A percentile compares a stretch with the other conserved stretches of the same genome.
Evolutionary conservation across 1,140 invertebrate species (phyloP).

Genomic region (Ceratina australensis): DNA sequence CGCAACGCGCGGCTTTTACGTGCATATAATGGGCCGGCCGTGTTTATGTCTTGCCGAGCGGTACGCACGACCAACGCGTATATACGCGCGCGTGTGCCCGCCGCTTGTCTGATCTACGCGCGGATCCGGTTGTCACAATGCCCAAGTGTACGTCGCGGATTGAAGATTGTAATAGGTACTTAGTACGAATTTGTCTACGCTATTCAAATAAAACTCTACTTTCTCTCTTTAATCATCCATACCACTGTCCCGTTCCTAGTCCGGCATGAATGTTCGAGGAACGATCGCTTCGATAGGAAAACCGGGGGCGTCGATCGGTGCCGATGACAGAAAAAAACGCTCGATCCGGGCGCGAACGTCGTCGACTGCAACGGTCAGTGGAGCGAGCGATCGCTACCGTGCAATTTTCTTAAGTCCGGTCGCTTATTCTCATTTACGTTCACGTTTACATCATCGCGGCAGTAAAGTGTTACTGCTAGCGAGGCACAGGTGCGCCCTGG

Average conservation of each 20-base stretch:
- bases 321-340: constrained; percentile 42
- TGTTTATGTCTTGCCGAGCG: constrained; percentile 72
- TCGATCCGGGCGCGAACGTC: constrained; percentile 15
- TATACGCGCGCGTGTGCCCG: constrained; percentile 41
- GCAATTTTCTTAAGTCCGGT: constrained; percentile 71
- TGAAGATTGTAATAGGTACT: too few relatives aligned
- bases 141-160: too few relatives aligned
- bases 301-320: constrained; percentile 29
- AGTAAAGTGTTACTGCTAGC: constrained; percentile 75
- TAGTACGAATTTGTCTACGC: too few relatives aligned
- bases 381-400: constrained; percentile 43
- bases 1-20: constrained; percentile 72
- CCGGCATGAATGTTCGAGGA: too few relatives aligned
- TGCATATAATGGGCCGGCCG: constrained; percentile 77
- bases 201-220: too few relatives aligned
- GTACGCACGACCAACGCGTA: constrained; percentile 49
- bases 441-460: constrained; percentile 77
- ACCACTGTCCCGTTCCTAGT: too few relatives aligned
- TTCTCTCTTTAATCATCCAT: too few relatives aligned
- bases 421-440: constrained; percentile 76
- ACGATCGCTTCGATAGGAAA: constrained; percentile 1
- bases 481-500: constrained; percentile 73
- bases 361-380: constrained; percentile 39
- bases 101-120: background rate
- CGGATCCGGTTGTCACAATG: constrained; percentile 13